Evolutionary conservation across 2,888 invertebrate genomes (phyloP).

Genomic region (Nipponacmea schrenckii): DNA sequence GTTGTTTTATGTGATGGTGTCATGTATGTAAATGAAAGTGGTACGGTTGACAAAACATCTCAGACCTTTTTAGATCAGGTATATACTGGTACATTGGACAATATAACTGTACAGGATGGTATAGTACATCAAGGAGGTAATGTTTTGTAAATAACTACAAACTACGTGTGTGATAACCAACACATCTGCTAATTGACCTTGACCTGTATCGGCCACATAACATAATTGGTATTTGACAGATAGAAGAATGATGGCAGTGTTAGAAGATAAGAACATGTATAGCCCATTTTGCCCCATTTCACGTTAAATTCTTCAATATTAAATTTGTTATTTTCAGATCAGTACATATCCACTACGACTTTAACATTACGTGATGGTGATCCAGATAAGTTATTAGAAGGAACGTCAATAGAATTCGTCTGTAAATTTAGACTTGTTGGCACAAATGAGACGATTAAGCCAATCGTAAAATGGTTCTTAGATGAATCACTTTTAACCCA

Average conservation of each 20-base stretch:
- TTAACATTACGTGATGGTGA: background rate
- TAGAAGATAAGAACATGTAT: too few species aligned
- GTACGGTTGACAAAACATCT: conserved; percentile 12
- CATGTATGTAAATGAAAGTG: conserved; percentile 24
- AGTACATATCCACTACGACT: background rate
- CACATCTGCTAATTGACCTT: too few species aligned
- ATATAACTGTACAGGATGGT: conserved; percentile 17
- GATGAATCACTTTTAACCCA: background rate
- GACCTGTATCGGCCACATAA: too few species aligned
- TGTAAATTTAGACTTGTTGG: background rate
- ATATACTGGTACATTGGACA: conserved; percentile 19
- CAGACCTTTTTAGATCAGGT: conserved; percentile 7
- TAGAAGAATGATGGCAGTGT: background rate
- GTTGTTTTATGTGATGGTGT: conserved; percentile 27
- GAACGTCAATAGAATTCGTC: background rate
- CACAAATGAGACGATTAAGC: background rate
- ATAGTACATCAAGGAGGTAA: conserved; percentile 19
- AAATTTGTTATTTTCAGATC: background rate
- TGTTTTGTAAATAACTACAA: too few species aligned
- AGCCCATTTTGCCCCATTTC: too few species aligned
- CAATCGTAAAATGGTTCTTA: background rate
- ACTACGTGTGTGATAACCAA: too few species aligned
- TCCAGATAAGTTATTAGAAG: background rate
- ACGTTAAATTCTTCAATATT: background rate
- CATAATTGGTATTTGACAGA: too few species aligned